Base-by-base conservation (phyloP, 2,797 vertebrate genomes). In the Myripristis jacobus region DNA sequence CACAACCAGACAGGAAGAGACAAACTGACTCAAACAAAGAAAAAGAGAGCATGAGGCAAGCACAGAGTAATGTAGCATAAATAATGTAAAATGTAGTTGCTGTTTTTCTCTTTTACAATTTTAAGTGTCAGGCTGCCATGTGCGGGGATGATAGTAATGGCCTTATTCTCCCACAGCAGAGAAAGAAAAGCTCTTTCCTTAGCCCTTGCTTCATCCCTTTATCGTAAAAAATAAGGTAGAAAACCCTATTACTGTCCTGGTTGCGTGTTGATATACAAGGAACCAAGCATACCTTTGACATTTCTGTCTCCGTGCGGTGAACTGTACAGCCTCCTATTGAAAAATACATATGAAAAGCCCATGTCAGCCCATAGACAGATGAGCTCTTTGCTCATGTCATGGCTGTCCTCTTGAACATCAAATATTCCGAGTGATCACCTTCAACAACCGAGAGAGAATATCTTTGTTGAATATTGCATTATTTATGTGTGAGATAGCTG, bases 401-500 rank as follows among this genome's bases (percentile, higher is more conserved):
- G 44, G 46, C 65, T n/a, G 10, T 58, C 59, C 24, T 79, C 67
- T 46, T 68, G 58, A 48, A 47, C 65, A 29, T 51, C 63, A 59
- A 53, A 68, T 31, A 72, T 41, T 80, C 52, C 25, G 2, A 18
- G 48, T 63, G 43, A 80, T 72, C 60, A 50, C 13, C 13, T 36
- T 27, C 13, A 9, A 62, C 25, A 25, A 15, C 27, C 4, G 6
- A 16, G 58, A 19, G 15, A 66, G 59, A 59, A 62, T 22, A 22
- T 61, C 47, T 73, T 55, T 59, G 53, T 78, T 16, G 24, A 38
- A 15, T 6, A 47, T 43, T 84, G 70, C 19, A 72, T 89, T 71
- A 88, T 83, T 79, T 64, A 76, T 66, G 50, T 46, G 58, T 47
- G 75, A 64, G 76, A 84, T 25, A 70, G 73, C 48, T 51, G 54